Base-by-base conservation (phyloP, 2,797 vertebrate genomes). In the Sebastes ruberrimus region DNA sequence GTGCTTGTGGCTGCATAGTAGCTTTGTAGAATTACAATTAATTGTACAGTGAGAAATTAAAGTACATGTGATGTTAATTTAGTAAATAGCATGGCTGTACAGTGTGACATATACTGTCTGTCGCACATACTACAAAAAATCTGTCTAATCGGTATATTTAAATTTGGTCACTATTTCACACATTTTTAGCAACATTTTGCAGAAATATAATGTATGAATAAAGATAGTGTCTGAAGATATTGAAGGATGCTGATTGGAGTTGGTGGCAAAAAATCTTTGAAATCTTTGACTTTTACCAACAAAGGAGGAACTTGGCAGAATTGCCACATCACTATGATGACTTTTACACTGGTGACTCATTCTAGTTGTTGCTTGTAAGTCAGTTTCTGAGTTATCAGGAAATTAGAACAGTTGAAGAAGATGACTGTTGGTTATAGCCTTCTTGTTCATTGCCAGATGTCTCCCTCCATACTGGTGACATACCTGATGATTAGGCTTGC, bases 361-460 rank as follows among this genome's bases (percentile, higher is more conserved):
- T 79, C 3, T 61, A 8, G 18, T 23, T 46, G 27, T 27, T 27
- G 27, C 25, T 78, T 74, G 28, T 28, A 67, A 59, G 35, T 63
- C 30, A 46, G 28, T 33, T 13, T 35, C 22, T 49, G 22, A 61
- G 5, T 70, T 46, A 62, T 74, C n/a, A 68, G 28, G 46, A 74
- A 68, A 57, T 71, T 4, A n/a, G 10, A 67, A 32, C 30, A 75
- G n/a, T 67, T 61, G 74, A 62, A 49, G 49, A 55, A 52, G n/a
- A 70, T 62, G 5, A 73, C 7, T 3, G 62, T 38, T 4, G 1
- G 10, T 70, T 11, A 42, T 5, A 74, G 53, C 22, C 80, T 73
- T 77, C 64, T n/a, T 80, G 27, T 83, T 78, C 11, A 49, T 66
- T 80, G 49, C 74, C 6, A 72, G 61, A 76, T 33, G 11, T 56